Conservation (phyloP, 2,797 vertebrate species). For the Decapterus maruadsi region DNA sequence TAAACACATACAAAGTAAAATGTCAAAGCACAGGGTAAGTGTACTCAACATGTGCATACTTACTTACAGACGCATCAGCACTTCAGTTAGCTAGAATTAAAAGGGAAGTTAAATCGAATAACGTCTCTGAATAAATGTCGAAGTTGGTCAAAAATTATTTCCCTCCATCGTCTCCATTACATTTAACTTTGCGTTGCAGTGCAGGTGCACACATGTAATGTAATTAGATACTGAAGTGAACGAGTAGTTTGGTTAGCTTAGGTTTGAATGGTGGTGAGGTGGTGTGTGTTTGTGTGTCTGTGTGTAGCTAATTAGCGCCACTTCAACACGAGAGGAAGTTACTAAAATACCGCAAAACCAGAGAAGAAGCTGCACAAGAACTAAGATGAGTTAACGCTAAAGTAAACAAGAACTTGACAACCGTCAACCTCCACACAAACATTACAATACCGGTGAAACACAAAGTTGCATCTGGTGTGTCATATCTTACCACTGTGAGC, state of each 20-base stretch:
- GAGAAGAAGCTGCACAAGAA: neutral
- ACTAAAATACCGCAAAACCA: conserved; percentile 3
- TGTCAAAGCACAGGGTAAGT: neutral
- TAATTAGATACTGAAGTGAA: neutral
- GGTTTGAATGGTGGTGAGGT: neutral
- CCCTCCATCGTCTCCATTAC: too few relatives aligned
- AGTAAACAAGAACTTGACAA: neutral
- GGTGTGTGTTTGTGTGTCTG: neutral
- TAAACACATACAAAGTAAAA: neutral
- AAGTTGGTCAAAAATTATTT: neutral
- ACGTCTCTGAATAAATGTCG: too few relatives aligned
- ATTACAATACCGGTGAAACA: neutral
- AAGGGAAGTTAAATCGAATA: conserved; percentile 19
- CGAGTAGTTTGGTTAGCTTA: neutral
- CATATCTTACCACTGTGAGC: conserved; percentile 52
- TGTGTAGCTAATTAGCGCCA: neutral
- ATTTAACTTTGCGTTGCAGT: too few relatives aligned
- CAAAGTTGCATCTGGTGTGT: neutral
- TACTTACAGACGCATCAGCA: neutral
- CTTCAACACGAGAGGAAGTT: conserved; percentile 36
- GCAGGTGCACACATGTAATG: too few relatives aligned
- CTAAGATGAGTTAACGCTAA: accelerated
- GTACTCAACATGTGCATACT: neutral
- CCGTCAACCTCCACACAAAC: neutral
- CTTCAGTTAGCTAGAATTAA: neutral